phyloP scores from a whole-genome alignment of 2,888 invertebrate genomes.

The Drosophila conformis region DNA sequence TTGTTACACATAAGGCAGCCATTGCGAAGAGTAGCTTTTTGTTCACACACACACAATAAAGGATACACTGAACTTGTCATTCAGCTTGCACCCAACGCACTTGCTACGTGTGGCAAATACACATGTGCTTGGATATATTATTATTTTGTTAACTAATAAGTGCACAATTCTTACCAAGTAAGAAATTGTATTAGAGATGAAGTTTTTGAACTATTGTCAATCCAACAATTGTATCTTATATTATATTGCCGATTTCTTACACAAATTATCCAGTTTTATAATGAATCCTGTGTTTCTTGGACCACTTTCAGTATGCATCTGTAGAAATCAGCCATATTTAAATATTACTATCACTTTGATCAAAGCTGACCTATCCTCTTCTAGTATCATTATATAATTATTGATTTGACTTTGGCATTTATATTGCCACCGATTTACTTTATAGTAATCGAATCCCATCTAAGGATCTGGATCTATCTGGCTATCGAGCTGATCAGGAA shows the following conservation, averaged over 20 bases:
- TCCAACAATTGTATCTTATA: background rate
- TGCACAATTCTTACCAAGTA: background rate
- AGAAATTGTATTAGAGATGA: background rate
- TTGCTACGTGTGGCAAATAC: background rate
- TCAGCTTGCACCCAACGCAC: slow-evolving; percentile 2
- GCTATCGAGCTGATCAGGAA: background rate
- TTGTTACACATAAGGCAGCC: slow-evolving; percentile 76
- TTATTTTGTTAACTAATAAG: background rate
- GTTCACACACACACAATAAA: background rate
- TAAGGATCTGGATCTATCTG: too few species aligned
- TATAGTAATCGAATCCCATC: background rate
- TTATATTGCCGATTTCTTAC: background rate
- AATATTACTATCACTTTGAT: background rate
- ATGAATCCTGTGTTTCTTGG: background rate
- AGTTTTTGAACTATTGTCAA: background rate
- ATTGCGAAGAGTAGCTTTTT: slow-evolving; percentile 28
- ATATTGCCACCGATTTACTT: background rate
- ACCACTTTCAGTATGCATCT: background rate
- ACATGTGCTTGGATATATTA: background rate
- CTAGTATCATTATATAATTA: background rate
- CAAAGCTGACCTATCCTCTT: background rate
- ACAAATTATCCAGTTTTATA: background rate
- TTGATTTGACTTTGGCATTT: background rate
- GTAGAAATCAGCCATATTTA: background rate
- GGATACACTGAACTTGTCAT: background rate